These are phyloP conservation scores for Cassiopea andromeda DNA, from an alignment of 30 jellyfish, hydroid and myxozoan species.

Conservation along the genomic window DNA sequence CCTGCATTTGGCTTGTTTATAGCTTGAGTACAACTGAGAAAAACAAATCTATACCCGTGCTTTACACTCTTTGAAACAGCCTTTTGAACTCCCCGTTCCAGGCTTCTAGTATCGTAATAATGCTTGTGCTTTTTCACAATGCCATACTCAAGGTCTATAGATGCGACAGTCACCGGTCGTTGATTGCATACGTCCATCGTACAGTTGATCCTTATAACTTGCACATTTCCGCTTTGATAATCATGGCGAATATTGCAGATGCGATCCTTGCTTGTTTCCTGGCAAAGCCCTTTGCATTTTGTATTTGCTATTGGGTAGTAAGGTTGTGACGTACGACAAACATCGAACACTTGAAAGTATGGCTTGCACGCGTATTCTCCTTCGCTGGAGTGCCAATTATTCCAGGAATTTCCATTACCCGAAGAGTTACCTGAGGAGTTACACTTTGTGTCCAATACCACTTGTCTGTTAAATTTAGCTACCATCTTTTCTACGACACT, in stretches of 20 bases:
- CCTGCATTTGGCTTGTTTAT: not conserved
- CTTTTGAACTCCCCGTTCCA: conserved; percentile 50
- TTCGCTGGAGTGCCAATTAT: not conserved
- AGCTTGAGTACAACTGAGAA: conserved; percentile 45
- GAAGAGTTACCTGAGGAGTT: not conserved
- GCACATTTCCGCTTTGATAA: not conserved
- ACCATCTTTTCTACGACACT: not conserved
- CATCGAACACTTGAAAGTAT: conserved; percentile 30
- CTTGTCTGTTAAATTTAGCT: not conserved
- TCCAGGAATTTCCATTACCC: not conserved
- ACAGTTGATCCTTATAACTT: conserved; percentile 28
- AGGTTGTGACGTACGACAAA: conserved; percentile 21
- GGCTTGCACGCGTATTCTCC: conserved; percentile 19
- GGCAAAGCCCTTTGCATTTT: conserved; percentile 31
- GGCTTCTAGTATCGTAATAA: not conserved
- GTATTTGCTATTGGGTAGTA: conserved; percentile 7
- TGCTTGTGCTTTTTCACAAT: conserved; percentile 1
- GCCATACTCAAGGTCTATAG: conserved; percentile 40
- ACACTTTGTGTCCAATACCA: not conserved
- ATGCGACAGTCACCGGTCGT: conserved; percentile 18
- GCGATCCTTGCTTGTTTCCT: conserved; percentile 3
- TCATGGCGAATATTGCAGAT: conserved; percentile 15
- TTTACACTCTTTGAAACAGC: conserved; percentile 28
- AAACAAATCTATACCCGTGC: conserved; percentile 44
- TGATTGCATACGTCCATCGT: conserved; percentile 32